These are phyloP conservation scores for Schizothorax lantsangensis DNA, from an alignment of 2,797 vertebrate species.

Conservation along the genomic window DNA sequence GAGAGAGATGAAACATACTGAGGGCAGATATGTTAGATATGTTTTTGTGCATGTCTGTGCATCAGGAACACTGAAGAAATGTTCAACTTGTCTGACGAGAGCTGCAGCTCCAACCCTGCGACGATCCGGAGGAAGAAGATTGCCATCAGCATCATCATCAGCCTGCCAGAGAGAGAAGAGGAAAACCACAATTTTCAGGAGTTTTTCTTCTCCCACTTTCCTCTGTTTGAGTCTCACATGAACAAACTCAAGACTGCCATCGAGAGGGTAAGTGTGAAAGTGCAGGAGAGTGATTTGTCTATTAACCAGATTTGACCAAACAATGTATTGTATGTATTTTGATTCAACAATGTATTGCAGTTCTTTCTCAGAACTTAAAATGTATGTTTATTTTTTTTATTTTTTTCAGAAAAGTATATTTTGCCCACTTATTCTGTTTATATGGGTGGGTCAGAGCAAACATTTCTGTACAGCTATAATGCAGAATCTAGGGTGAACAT, in stretches of 20 bases:
- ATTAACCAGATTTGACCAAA: not conserved
- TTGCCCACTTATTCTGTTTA: not conserved
- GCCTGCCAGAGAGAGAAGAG: conserved; percentile 83
- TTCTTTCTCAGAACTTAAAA: not conserved
- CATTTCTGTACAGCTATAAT: not conserved
- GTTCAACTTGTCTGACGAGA: conserved; percentile 88
- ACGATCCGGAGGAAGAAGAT: conserved; percentile 86
- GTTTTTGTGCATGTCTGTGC: not conserved
- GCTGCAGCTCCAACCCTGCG: conserved; percentile 82
- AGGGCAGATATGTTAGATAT: not conserved
- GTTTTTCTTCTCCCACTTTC: conserved; percentile 82
- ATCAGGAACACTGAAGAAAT: conserved; percentile 85
- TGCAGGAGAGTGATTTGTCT: not conserved
- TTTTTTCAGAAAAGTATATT: not conserved
- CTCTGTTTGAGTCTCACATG: conserved; percentile 88
- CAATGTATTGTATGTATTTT: too few relatives aligned
- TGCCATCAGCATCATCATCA: conserved; percentile 86
- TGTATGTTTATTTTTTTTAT: not conserved
- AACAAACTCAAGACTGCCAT: conserved; percentile 87
- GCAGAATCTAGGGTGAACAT: not conserved
- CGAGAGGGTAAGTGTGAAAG: conserved; percentile 81
- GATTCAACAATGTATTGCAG: not conserved
- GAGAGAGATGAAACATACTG: not conserved
- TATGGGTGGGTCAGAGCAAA: not conserved
- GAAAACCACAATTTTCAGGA: conserved; percentile 85